A percentile compares a stretch with the other conserved stretches of the same genome.
Evolutionary conservation across 2,797 vertebrate genomes (phyloP).

Genomic region (Cynodonichthys magdalenae): DNA sequence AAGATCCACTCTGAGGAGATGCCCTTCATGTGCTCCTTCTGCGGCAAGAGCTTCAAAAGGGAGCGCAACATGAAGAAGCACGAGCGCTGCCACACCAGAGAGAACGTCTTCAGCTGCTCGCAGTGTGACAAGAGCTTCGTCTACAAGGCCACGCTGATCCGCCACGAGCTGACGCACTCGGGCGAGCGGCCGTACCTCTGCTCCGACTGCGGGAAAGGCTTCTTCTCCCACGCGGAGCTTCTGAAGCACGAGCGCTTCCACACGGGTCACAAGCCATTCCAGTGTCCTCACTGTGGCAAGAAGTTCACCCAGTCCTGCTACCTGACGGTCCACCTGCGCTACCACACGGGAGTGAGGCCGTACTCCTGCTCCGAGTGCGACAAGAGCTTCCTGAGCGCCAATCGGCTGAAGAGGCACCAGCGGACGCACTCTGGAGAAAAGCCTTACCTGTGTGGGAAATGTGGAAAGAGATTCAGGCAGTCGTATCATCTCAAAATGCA

Average conservation of each 20-base stretch:
- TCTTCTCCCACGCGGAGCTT: conserved; percentile 77
- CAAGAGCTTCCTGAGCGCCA: conserved; percentile 81
- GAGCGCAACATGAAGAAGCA: conserved; percentile 78
- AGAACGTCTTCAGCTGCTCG: conserved; percentile 74
- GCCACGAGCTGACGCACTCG: conserved; percentile 79
- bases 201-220: conserved; percentile 79
- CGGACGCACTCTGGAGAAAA: conserved; percentile 76
- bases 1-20: conserved; percentile 78
- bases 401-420: conserved; percentile 79
- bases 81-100: conserved; percentile 74
- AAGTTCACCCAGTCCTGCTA: conserved; percentile 82
- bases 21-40: conserved; percentile 77
- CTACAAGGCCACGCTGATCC: conserved; percentile 74
- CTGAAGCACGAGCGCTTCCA: conserved; percentile 81
- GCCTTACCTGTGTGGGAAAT: conserved; percentile 68
- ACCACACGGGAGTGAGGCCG: conserved; percentile 76
- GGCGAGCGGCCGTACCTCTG: conserved; percentile 80
- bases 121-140: conserved; percentile 78
- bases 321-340: conserved; percentile 78
- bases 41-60: conserved; percentile 78
- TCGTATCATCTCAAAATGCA: conserved; percentile 80
- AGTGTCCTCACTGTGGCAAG: conserved; percentile 76
- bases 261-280: conserved; percentile 80
- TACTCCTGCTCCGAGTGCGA: conserved; percentile 74
- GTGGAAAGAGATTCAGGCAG: conserved; percentile 75